Base-by-base conservation (phyloP, 2,113 vertebrate genomes). In the Motacilla tschutschensis region DNA sequence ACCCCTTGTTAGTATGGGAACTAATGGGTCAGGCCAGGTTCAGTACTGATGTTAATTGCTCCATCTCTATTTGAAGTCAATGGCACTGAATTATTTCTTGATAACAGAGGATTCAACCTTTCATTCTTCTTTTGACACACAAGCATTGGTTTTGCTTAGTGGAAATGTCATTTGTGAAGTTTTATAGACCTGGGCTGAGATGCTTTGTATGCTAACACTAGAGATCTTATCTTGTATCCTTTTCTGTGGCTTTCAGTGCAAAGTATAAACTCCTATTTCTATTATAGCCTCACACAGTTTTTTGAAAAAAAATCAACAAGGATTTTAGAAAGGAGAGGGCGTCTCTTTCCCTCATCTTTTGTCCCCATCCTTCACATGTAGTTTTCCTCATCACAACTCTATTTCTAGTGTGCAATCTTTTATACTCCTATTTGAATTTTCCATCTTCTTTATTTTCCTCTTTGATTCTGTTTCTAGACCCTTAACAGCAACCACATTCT, bases 151-250 rank as follows among this genome's bases (percentile, higher is more conserved):
- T 91, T 63, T 80, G 44, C 60, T 64, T 57, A 77, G 38, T 54
- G 64, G 57, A 82, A 85, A 91, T 75, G 46, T 91, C 48, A 67
- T 87, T 91, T 91, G 25, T 79, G 79, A 64, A 85, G 35, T 74
- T 84, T 80, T 65, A 54, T 38, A 62, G 64, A 53, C 35, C 58
- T n/a, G 18, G 46, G 17, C 48, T 69, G 66, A 72, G 71, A 18
- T 0, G 2, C 33, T 85, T 91, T 85, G 14, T 55, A 57, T 73
- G 43, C 31, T 88, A 70, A 51, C 70, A 63, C 41, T 36, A 62
- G 19, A 79, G 28, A 38, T 79, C 44, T 87, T 83, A 53, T 80
- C 69, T 70, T 38, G 26, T 55, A 59, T 83, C 51, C 13, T 91
- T 79, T 85, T 77, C 53, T 36, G 28, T 89, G 60, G 33, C 29